Percentiles rank a stretch among this genome's conserved stretches.
These are phyloP conservation scores for Scleropages formosus DNA, from an alignment of 2,797 vertebrate genomes.

Conservation along the genomic window DNA sequence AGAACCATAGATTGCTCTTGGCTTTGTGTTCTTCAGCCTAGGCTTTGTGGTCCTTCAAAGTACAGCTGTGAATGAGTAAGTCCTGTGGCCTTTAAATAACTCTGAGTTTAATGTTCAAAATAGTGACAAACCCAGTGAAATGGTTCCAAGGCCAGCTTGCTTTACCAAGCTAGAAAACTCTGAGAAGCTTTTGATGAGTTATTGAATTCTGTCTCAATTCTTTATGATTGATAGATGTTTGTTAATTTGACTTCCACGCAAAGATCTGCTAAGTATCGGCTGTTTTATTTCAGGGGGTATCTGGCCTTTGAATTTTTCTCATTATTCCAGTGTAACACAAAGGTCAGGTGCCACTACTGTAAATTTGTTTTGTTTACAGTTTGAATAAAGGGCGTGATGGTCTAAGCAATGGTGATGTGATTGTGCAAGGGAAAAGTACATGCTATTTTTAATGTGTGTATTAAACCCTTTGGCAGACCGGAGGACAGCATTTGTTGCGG, in stretches of 20 bases:
- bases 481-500: conserved; percentile 15
- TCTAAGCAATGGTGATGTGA: neutral
- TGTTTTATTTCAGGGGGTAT: neutral
- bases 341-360: neutral
- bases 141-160: neutral
- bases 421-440: neutral
- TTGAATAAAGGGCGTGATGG: neutral
- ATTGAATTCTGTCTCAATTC: neutral
- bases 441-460: neutral
- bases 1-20: no score
- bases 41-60: no score
- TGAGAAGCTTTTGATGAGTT: no score
- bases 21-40: no score
- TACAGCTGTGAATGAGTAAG: no score
- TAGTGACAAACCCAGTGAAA: neutral
- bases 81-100: neutral
- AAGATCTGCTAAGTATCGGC: neutral
- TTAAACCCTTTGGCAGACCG: neutral
- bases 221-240: neutral
- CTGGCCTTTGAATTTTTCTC: neutral
- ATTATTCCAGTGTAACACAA: neutral
- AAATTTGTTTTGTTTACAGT: neutral
- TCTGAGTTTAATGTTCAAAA: neutral
- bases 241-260: neutral
- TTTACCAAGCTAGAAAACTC: neutral